These are phyloP conservation scores for Oceanodroma tethys DNA, from an alignment of 2,113 vertebrate species.

Conservation along the genomic window DNA sequence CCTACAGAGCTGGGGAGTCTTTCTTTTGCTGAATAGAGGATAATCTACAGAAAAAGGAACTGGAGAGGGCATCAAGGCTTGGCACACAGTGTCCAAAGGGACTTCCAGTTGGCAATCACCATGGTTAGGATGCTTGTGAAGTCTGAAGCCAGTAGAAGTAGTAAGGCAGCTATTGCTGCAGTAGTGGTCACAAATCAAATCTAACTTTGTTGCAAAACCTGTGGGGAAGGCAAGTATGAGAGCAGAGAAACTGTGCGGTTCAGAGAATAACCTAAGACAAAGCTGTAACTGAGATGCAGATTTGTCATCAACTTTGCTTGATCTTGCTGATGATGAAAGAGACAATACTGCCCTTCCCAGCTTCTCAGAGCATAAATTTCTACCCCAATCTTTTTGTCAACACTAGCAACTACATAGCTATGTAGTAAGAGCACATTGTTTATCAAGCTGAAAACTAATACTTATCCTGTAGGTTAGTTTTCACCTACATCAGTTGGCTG, in stretches of 20 bases:
- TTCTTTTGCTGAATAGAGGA: neutral
- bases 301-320: neutral
- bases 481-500: neutral
- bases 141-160: neutral
- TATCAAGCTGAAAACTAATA: neutral
- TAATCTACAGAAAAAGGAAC: neutral
- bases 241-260: neutral
- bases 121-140: neutral
- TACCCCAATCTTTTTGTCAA: neutral
- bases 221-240: neutral
- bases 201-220: neutral
- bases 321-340: neutral
- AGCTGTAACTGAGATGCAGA: neutral
- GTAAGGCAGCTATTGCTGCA: neutral
- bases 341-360: neutral
- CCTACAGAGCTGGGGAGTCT: neutral
- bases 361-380: neutral
- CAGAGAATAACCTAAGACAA: neutral
- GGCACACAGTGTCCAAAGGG: neutral
- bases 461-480: neutral
- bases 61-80: neutral
- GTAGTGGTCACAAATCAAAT: neutral
- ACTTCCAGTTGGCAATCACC: neutral
- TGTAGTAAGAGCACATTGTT: neutral
- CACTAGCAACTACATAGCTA: neutral